These are phyloP conservation scores for Drosophila cyrtoloma DNA, from an alignment of 2,888 invertebrate species.

Conservation along the genomic window DNA sequence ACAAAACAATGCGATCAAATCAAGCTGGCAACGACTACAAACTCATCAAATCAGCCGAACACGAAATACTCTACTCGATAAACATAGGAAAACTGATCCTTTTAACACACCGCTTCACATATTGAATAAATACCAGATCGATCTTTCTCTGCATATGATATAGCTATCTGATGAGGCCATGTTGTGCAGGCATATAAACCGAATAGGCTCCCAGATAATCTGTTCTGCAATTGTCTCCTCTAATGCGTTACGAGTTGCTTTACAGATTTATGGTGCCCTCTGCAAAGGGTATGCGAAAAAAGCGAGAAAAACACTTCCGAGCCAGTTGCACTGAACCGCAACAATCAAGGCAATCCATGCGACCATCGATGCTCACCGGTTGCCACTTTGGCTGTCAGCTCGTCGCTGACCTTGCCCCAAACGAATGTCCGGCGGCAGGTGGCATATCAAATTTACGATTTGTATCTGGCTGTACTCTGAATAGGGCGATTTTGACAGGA, in stretches of 20 bases:
- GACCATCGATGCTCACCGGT: constrained; percentile 41
- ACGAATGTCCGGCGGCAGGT: constrained; percentile 12
- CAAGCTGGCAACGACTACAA: background rate
- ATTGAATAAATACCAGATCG: background rate
- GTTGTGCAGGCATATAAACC: background rate
- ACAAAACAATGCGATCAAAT: constrained; percentile 14
- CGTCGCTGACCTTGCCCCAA: constrained; percentile 46
- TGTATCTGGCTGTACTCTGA: background rate
- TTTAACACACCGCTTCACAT: background rate
- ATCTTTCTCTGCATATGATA: background rate
- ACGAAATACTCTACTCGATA: constrained; percentile 7
- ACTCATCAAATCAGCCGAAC: background rate
- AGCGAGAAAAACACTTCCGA: constrained; percentile 50
- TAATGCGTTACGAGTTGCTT: background rate
- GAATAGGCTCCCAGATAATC: background rate
- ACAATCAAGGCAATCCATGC: constrained; percentile 63
- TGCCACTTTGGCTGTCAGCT: constrained; percentile 45
- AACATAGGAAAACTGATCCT: background rate
- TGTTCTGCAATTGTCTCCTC: background rate
- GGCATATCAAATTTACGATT: constrained; percentile 11
- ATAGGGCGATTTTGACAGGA: constrained; percentile 28
- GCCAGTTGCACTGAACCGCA: constrained; percentile 71
- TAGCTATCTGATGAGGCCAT: background rate
- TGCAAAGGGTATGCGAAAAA: background rate
- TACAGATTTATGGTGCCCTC: background rate